These are phyloP conservation scores for Coelopa frigida DNA, from an alignment of 1,140 invertebrate genomes.

Conservation along the genomic window DNA sequence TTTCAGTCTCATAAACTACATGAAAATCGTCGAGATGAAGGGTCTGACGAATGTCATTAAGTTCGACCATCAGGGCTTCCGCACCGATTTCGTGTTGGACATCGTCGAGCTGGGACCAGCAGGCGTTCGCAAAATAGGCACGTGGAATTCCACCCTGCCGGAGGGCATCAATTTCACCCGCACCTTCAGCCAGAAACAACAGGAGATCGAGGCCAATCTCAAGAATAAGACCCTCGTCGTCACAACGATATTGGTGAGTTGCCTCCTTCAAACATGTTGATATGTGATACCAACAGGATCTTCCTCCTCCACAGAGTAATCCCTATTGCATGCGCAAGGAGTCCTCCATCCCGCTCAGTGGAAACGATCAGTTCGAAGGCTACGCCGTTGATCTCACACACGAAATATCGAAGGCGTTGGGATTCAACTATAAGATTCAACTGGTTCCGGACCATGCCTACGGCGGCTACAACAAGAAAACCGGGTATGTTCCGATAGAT, in stretches of 20 bases:
- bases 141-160: constrained; percentile 69
- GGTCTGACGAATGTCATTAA: constrained; percentile 89
- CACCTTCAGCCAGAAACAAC: constrained; percentile 73
- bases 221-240: constrained; percentile 90
- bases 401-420: constrained; percentile 78
- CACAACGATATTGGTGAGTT: constrained; percentile 81
- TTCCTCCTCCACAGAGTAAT: constrained; percentile 59
- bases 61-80: constrained; percentile 89
- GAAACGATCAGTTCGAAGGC: constrained; percentile 83
- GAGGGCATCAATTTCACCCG: constrained; percentile 86
- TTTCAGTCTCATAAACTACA: constrained; percentile 92
- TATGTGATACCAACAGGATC: background rate
- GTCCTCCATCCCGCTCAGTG: constrained; percentile 68
- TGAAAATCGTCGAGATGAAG: constrained; percentile 91
- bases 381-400: constrained; percentile 81
- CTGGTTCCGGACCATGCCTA: constrained; percentile 75
- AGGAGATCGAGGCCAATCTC: constrained; percentile 77
- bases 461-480: constrained; percentile 67
- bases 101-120: constrained; percentile 81
- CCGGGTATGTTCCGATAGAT: constrained; percentile 29
- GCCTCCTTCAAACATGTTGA: background rate
- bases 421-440: constrained; percentile 84
- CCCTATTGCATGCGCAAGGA: constrained; percentile 88
- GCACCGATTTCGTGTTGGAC: constrained; percentile 83
- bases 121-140: constrained; percentile 75